phyloP scores from a whole-genome alignment of 2,113 vertebrate genomes.

The Leiothrix lutea region DNA sequence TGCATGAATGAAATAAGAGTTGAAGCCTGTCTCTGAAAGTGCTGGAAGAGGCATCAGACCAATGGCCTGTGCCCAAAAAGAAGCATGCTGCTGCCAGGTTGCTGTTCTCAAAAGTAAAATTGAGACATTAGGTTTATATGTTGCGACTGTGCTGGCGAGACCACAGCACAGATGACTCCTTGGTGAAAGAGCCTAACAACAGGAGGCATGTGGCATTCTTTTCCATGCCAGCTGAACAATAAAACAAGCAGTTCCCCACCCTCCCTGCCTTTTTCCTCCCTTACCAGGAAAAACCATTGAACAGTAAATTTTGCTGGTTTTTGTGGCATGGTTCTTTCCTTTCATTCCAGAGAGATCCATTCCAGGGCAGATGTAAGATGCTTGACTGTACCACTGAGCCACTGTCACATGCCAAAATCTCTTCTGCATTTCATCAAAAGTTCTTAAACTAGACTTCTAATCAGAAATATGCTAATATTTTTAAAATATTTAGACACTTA shows the following conservation, averaged over 20 bases:
- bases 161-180: background rate
- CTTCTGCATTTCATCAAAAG: background rate
- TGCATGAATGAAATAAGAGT: background rate
- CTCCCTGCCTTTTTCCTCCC: no score
- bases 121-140: background rate
- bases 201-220: background rate
- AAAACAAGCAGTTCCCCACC: background rate
- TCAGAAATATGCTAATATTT: background rate
- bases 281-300: background rate
- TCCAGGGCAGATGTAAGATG: background rate
- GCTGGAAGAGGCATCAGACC: background rate
- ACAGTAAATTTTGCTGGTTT: background rate
- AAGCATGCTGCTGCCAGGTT: background rate
- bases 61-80: background rate
- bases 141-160: background rate
- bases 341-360: background rate
- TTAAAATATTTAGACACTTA: background rate
- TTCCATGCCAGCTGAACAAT: background rate
- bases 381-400: background rate
- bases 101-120: background rate
- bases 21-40: background rate
- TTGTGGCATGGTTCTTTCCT: background rate
- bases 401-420: background rate
- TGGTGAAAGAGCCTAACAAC: background rate
- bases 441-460: background rate